Percentiles rank a stretch among this genome's conserved stretches.
Conservation (phyloP, 1,140 invertebrate genomes). For the Holotrichia oblita region DNA sequence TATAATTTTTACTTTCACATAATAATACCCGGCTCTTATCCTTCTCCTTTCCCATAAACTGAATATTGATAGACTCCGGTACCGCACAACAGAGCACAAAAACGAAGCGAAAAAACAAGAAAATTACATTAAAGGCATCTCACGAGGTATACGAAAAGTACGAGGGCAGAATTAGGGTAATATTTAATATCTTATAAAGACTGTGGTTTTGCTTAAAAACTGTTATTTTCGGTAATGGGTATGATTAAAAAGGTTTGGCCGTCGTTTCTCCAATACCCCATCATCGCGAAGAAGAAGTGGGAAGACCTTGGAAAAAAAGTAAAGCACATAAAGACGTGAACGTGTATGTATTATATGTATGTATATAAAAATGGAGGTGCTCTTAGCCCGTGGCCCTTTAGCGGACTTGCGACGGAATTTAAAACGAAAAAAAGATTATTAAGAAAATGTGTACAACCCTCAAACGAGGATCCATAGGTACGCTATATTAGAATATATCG, state of each 20-base stretch:
- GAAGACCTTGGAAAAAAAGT: not conserved
- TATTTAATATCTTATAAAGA: conserved; percentile 42
- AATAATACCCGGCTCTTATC: not conserved
- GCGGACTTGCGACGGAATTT: not conserved
- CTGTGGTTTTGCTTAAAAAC: conserved; percentile 38
- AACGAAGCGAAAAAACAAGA: not conserved
- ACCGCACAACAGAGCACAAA: not conserved
- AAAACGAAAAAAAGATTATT: not conserved
- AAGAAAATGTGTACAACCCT: not conserved
- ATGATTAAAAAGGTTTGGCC: conserved; percentile 38
- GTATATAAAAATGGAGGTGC: conserved; percentile 20
- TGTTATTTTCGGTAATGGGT: conserved; percentile 40
- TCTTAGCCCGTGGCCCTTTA: not conserved
- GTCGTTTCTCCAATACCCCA: conserved; percentile 10
- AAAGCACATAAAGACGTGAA: not conserved
- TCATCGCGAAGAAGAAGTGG: conserved; percentile 19
- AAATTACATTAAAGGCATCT: not conserved
- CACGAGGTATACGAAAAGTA: not conserved
- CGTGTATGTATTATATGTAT: not conserved
- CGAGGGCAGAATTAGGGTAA: conserved; percentile 24
- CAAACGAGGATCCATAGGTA: not conserved
- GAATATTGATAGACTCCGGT: not conserved
- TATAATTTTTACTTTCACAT: conserved; percentile 6
- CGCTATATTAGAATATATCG: not conserved
- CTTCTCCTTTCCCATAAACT: not conserved